Percentiles rank a stretch among this genome's conserved stretches.
Conservation (phyloP, 2,888 invertebrate species). For the Drosophila pseudotakahashii region DNA sequence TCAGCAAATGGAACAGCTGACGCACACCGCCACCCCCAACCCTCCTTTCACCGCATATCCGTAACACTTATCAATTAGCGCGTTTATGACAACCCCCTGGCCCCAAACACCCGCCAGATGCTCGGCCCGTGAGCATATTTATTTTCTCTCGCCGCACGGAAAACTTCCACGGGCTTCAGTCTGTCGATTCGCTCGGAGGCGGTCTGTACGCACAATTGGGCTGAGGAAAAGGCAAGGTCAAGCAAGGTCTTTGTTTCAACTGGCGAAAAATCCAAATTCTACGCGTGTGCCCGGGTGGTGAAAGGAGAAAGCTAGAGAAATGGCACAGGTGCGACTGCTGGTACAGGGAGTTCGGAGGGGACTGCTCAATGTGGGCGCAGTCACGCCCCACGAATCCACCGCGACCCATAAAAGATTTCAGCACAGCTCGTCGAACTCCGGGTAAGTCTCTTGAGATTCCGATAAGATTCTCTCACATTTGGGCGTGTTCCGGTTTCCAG, state of each 20-base stretch:
- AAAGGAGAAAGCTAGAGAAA: slow-evolving; percentile 50
- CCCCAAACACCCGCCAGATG: slow-evolving; percentile 4
- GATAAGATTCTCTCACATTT: slow-evolving; percentile 18
- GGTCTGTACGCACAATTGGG: slow-evolving; percentile 27
- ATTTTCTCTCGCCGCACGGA: slow-evolving; percentile 31
- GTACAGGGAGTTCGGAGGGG: slow-evolving; percentile 14
- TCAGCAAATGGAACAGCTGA: slow-evolving; percentile 43
- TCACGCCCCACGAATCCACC: background rate
- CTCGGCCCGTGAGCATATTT: slow-evolving; percentile 28
- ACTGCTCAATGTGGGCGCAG: slow-evolving; percentile 14
- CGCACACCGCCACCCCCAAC: background rate
- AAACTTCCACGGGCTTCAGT: slow-evolving; percentile 39
- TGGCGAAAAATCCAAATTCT: slow-evolving; percentile 13
- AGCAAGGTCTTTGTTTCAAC: slow-evolving; percentile 72
- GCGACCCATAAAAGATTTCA: slow-evolving; percentile 30
- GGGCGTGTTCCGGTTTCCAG: slow-evolving; percentile 1
- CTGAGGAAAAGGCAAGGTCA: slow-evolving; percentile 70
- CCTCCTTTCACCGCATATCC: background rate
- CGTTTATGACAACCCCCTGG: slow-evolving; percentile 14
- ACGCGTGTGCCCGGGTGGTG: slow-evolving; percentile 16
- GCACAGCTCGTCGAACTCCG: slow-evolving; percentile 7
- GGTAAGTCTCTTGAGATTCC: slow-evolving; percentile 16
- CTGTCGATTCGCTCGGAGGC: slow-evolving; percentile 32
- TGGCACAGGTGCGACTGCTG: slow-evolving; percentile 51
- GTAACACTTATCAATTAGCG: slow-evolving; percentile 49